Conservation (phyloP, 2,888 invertebrate species). For the Hirtodrosophila cameraria region DNA sequence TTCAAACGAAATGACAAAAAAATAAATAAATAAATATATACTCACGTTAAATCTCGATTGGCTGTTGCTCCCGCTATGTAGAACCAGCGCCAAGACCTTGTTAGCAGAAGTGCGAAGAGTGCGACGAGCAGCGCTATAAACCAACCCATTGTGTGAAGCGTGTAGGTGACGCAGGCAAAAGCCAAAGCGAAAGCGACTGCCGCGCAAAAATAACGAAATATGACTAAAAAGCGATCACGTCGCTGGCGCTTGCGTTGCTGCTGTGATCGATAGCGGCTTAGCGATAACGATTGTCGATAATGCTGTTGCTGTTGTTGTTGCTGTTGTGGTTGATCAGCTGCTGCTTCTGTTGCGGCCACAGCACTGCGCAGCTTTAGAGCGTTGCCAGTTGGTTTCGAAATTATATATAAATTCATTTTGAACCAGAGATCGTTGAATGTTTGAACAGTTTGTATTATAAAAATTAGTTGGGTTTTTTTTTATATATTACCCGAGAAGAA, state of each 20-base stretch:
- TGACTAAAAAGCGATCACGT: slow-evolving; percentile 69
- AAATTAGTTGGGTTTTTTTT: no score
- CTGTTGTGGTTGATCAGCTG: slow-evolving; percentile 50
- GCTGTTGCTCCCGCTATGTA: slow-evolving; percentile 90
- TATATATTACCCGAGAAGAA: no score
- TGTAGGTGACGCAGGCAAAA: slow-evolving; percentile 85
- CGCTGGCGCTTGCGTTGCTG: slow-evolving; percentile 53
- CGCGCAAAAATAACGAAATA: slow-evolving; percentile 81
- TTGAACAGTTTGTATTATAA: no score
- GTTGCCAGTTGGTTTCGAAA: no score
- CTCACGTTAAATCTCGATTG: slow-evolving; percentile 88
- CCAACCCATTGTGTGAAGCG: slow-evolving; percentile 83
- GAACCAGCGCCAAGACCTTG: slow-evolving; percentile 90
- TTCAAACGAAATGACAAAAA: no score
- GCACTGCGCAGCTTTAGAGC: slow-evolving; percentile 32
- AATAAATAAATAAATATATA: slow-evolving; percentile 26
- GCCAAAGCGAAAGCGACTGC: slow-evolving; percentile 84
- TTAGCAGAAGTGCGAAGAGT: slow-evolving; percentile 88
- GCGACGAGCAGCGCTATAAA: slow-evolving; percentile 88
- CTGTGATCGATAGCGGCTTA: slow-evolving; percentile 52
- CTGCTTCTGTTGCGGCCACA: slow-evolving; percentile 37
- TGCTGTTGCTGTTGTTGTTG: slow-evolving; percentile 27
- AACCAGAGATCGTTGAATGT: no score
- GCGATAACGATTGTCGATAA: slow-evolving; percentile 49
- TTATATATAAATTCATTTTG: neutral